Conservation (phyloP, 2,113 vertebrate species). For the Sinocyclocheilus anshuiensis region DNA sequence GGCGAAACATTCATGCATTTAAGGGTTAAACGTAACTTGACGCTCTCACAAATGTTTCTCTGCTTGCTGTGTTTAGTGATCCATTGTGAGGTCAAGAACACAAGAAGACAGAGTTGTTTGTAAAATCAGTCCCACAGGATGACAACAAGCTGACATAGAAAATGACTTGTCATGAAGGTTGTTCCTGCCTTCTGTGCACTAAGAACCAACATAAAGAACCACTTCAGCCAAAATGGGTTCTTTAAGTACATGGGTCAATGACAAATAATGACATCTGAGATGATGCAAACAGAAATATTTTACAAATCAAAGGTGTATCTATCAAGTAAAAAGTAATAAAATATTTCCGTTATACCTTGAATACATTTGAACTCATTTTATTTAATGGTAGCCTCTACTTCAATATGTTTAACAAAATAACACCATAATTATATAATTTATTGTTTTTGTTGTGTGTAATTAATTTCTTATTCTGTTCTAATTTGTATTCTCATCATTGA, state of each 20-base stretch:
- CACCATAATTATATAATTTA: too few species aligned
- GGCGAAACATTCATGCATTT: too few species aligned
- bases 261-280: not conserved
- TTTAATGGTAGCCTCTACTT: not conserved
- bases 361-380: not conserved
- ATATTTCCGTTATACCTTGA: not conserved
- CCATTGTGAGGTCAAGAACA: not conserved
- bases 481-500: too few species aligned
- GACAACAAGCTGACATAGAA: constrained; percentile 7
- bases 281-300: not conserved
- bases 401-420: too few species aligned
- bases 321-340: not conserved
- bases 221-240: not conserved
- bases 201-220: constrained; percentile 1
- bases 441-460: too few species aligned
- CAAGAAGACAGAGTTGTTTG: constrained; percentile 13
- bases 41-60: constrained; percentile 4
- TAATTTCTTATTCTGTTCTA: too few species aligned
- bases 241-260: not conserved
- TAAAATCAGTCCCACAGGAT: constrained; percentile 43
- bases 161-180: not conserved
- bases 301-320: not conserved
- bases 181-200: constrained; percentile 14
- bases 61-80: constrained; percentile 26
- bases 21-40: not conserved